These are phyloP conservation scores for Catalaphyllia jardinei DNA, from an alignment of 64 coral and sea anemone genomes.

Conservation along the genomic window DNA sequence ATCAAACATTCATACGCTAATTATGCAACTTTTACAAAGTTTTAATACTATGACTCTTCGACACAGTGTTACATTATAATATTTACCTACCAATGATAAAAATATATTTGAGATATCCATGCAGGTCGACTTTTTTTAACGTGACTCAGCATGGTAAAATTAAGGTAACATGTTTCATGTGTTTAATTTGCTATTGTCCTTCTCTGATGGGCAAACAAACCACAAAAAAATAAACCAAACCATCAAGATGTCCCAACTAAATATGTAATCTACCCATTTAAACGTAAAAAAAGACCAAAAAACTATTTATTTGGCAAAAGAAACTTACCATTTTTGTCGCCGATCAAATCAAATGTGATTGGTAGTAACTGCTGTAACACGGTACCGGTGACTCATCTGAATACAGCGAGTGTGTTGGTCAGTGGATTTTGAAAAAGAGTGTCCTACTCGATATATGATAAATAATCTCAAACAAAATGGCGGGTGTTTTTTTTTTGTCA, in stretches of 20 bases:
- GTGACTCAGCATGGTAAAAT: slow-evolving; percentile 67
- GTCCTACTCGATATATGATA: neutral
- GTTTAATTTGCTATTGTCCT: neutral
- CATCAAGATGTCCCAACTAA: neutral
- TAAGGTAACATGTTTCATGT: neutral
- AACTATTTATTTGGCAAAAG: neutral
- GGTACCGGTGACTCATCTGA: neutral
- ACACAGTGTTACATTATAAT: neutral
- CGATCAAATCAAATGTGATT: neutral
- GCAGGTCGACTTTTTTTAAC: neutral
- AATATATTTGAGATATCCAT: neutral
- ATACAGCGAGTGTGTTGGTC: neutral
- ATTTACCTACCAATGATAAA: neutral
- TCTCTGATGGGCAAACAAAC: neutral
- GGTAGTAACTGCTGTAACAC: slow-evolving; percentile 9
- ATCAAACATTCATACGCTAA: neutral
- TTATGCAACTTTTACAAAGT: neutral
- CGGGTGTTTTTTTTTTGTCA: neutral
- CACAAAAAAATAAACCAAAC: neutral
- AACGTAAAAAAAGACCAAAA: neutral
- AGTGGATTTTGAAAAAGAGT: neutral
- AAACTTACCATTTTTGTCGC: slow-evolving; percentile 32
- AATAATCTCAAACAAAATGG: neutral
- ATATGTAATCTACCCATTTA: neutral
- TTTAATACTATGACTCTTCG: neutral